Evolutionary conservation across 2,888 invertebrate species (phyloP).

Genomic region (Nomada flava): DNA sequence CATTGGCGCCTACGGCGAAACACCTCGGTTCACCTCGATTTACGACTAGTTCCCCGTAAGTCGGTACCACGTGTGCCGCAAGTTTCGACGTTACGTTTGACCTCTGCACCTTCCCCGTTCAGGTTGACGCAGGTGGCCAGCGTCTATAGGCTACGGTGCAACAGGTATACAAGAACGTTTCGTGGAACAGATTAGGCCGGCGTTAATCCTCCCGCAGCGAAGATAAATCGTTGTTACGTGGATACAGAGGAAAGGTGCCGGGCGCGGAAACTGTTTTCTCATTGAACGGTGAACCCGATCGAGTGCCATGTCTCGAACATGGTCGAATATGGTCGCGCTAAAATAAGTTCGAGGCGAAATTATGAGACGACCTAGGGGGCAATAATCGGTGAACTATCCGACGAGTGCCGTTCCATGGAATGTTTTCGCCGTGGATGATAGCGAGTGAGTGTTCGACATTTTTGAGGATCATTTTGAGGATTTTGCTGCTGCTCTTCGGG

Average conservation of each 20-base stretch:
- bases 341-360: background rate
- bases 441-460: background rate
- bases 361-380: background rate
- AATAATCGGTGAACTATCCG: background rate
- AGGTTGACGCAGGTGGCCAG: constrained; percentile 60
- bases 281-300: constrained; percentile 10
- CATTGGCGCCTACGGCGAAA: constrained; percentile 79
- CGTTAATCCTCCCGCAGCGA: constrained; percentile 28
- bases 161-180: constrained; percentile 46
- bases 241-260: background rate
- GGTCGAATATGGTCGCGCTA: background rate
- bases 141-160: constrained; percentile 37
- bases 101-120: constrained; percentile 70
- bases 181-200: constrained; percentile 54
- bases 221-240: constrained; percentile 37
- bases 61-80: constrained; percentile 59
- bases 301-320: background rate
- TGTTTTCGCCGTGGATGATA: background rate
- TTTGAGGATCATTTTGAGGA: background rate
- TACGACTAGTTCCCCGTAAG: constrained; percentile 70
- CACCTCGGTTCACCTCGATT: constrained; percentile 76
- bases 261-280: background rate
- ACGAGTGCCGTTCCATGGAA: background rate
- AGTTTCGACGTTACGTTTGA: constrained; percentile 71
- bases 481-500: no score